Percentiles rank a stretch among this genome's conserved stretches.
Evolutionary conservation across 2,113 vertebrate genomes (phyloP).

Genomic region (Paramisgurnus dabryanus): DNA sequence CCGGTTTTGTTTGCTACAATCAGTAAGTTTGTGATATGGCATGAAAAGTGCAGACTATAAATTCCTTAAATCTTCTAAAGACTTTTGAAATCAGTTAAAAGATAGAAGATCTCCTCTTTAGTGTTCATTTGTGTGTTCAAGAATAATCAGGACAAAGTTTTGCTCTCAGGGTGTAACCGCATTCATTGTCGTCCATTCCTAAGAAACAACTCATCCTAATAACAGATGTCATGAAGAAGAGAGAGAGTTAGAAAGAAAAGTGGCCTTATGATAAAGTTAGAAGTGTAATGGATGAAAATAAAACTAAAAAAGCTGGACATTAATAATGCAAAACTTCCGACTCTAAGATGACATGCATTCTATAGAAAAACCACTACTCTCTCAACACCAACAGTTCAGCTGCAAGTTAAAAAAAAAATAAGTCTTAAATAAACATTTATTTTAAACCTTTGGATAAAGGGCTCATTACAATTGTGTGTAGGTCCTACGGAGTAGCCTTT

Average conservation of each 20-base stretch:
- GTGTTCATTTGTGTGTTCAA: not conserved
- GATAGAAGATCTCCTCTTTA: not conserved
- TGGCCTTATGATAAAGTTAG: constrained; percentile 73
- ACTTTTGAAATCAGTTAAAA: not conserved
- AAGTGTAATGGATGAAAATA: constrained; percentile 74
- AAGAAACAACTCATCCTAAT: constrained; percentile 33
- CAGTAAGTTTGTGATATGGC: no score
- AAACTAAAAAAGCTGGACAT: constrained; percentile 70
- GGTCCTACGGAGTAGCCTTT: no score
- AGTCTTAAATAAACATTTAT: no score
- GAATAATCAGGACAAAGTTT: not conserved
- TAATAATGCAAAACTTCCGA: constrained; percentile 75
- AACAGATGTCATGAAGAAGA: constrained; percentile 5
- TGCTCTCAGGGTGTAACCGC: constrained; percentile 13
- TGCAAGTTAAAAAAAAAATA: no score
- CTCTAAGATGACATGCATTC: constrained; percentile 40
- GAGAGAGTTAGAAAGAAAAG: not conserved
- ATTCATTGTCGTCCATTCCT: not conserved
- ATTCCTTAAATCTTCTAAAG: not conserved
- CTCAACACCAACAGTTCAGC: no score
- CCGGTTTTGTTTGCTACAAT: no score
- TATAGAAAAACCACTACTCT: not conserved
- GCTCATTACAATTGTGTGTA: no score
- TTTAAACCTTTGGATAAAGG: no score
- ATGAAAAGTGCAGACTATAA: no score